These are phyloP conservation scores for Denticeps clupeoides DNA, from an alignment of 2,797 vertebrate genomes.

Conservation along the genomic window DNA sequence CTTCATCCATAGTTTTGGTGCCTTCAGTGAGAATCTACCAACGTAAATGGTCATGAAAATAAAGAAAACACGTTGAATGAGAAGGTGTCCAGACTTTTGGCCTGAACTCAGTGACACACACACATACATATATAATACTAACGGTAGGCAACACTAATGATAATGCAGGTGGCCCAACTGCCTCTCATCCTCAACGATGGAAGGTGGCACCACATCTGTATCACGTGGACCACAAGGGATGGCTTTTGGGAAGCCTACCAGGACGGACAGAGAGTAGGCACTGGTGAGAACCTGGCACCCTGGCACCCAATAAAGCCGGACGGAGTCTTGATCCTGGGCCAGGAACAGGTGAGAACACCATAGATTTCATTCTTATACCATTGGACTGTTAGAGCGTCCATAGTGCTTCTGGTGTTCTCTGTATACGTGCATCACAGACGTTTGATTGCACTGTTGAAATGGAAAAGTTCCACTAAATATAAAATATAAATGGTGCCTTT, in stretches of 20 bases:
- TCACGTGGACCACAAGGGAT: constrained; percentile 92
- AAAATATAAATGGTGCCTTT: no score
- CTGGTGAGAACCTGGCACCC: constrained; percentile 87
- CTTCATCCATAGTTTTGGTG: no score
- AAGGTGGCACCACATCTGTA: constrained; percentile 92
- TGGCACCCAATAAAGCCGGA: constrained; percentile 98
- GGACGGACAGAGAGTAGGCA: constrained; percentile 79
- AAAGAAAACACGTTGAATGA: no score
- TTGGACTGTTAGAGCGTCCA: no score
- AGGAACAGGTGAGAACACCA: constrained; percentile 77
- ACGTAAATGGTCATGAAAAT: no score
- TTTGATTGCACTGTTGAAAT: no score
- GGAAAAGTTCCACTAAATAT: no score
- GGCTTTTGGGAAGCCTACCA: constrained; percentile 95
- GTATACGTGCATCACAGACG: no score
- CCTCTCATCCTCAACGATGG: constrained; percentile 85
- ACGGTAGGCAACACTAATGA: no score
- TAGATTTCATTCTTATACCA: background rate
- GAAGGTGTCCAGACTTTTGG: background rate
- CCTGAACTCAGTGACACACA: background rate
- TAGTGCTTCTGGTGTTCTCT: no score
- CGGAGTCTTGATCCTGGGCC: constrained; percentile 88
- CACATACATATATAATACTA: no score
- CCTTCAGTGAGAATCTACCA: no score
- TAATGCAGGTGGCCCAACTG: constrained; percentile 78